Percentiles rank a stretch among this genome's conserved stretches.
These are phyloP conservation scores for Trichogramma evanescens DNA, from an alignment of 2,888 invertebrate genomes.

Conservation along the genomic window DNA sequence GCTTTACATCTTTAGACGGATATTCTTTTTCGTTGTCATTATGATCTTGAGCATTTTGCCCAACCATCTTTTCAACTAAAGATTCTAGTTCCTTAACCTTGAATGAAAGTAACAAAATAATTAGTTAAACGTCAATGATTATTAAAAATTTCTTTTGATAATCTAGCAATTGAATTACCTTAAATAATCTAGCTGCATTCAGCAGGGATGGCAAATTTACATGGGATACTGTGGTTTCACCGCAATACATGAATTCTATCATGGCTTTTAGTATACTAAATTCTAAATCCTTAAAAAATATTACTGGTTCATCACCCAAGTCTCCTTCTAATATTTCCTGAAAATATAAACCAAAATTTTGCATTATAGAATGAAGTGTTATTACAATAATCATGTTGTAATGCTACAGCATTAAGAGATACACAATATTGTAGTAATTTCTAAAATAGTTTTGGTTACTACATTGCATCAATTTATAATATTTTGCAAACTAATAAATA, in stretches of 20 bases:
- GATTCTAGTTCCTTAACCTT: slow-evolving; percentile 40
- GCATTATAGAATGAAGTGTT: not conserved
- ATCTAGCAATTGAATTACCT: slow-evolving; percentile 46
- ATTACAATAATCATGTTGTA: not conserved
- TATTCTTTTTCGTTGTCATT: slow-evolving; percentile 17
- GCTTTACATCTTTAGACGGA: slow-evolving; percentile 10
- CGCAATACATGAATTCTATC: slow-evolving; percentile 72
- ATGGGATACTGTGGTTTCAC: slow-evolving; percentile 64
- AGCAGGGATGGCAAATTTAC: slow-evolving; percentile 62
- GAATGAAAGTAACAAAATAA: slow-evolving; percentile 5
- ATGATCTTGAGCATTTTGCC: slow-evolving; percentile 14
- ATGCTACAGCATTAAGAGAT: not conserved
- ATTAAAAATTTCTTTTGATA: not conserved
- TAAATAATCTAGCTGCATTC: slow-evolving; percentile 64
- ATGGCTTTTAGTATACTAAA: slow-evolving; percentile 65
- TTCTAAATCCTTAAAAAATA: slow-evolving; percentile 59
- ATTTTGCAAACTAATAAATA: not conserved
- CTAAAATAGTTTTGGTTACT: not conserved
- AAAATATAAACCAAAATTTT: slow-evolving; percentile 12
- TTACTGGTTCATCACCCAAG: slow-evolving; percentile 48
- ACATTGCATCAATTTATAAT: not conserved
- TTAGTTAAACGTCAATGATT: not conserved
- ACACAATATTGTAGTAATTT: not conserved
- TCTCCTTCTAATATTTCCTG: slow-evolving; percentile 47
- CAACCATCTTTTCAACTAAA: slow-evolving; percentile 36